Evolutionary conservation across 2,888 invertebrate genomes (phyloP).

Genomic region (Tortrix viridana): DNA sequence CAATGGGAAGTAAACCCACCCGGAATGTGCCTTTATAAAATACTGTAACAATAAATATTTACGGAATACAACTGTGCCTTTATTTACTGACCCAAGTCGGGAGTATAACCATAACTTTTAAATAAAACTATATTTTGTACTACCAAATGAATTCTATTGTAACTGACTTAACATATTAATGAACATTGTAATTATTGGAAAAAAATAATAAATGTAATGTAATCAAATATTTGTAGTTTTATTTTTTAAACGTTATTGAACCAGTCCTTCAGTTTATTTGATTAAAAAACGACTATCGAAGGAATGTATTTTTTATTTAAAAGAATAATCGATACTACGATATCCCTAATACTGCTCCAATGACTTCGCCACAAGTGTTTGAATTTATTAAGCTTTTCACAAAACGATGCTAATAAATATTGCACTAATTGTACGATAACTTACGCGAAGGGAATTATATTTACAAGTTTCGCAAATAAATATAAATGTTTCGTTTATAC

Average conservation of each 20-base stretch:
- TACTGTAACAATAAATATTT: conserved; percentile 6
- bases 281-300: conserved; percentile 21
- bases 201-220: conserved; percentile 16
- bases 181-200: conserved; percentile 10
- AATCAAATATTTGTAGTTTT: conserved; percentile 13
- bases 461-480: conserved; percentile 31
- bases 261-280: no score
- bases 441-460: conserved; percentile 10
- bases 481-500: conserved; percentile 28
- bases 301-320: conserved; percentile 34
- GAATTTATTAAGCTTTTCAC: not conserved
- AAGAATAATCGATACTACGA: conserved; percentile 9
- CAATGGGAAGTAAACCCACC: not conserved
- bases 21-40: conserved; percentile 27
- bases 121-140: conserved; percentile 22
- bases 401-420: conserved; percentile 16
- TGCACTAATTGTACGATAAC: conserved; percentile 3
- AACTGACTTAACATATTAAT: conserved; percentile 19
- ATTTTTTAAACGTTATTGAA: not conserved
- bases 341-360: conserved; percentile 27
- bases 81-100: not conserved
- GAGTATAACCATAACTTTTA: not conserved
- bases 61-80: not conserved
- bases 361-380: not conserved
- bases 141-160: conserved; percentile 24